Evolutionary conservation across 2,113 vertebrate genomes (phyloP).

Genomic region (Aythya baeri): DNA sequence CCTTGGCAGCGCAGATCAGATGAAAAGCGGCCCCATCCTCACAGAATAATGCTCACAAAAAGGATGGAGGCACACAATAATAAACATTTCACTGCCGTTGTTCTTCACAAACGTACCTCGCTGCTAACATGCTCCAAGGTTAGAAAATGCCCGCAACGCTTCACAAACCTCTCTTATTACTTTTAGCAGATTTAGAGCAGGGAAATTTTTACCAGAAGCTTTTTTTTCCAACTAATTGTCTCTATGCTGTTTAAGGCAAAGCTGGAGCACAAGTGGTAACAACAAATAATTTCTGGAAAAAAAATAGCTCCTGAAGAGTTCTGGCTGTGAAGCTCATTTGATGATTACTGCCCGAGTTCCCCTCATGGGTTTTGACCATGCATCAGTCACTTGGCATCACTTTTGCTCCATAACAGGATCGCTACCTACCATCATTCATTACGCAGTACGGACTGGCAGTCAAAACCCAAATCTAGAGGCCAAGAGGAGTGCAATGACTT

Average conservation of each 20-base stretch:
- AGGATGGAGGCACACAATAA: conserved; percentile 46
- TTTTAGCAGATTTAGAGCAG: background rate
- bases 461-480: background rate
- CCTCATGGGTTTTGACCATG: background rate
- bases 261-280: background rate
- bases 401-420: background rate
- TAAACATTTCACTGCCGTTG: conserved; percentile 55
- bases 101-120: background rate
- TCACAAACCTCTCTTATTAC: background rate
- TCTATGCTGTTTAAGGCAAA: background rate
- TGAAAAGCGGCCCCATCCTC: conserved; percentile 35
- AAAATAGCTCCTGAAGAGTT: background rate
- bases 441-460: background rate
- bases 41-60: conserved; percentile 47
- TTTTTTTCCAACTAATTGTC: background rate
- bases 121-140: background rate
- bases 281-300: background rate
- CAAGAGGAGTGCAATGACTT: background rate
- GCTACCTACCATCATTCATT: background rate
- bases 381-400: background rate
- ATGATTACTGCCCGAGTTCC: background rate
- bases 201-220: background rate
- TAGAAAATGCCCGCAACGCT: background rate
- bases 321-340: background rate
- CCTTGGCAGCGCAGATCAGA: conserved; percentile 50